A percentile compares a stretch with the other conserved stretches of the same genome.
These are phyloP conservation scores for Chymomyza fuscimana DNA, from an alignment of 2,888 invertebrate species.

Conservation along the genomic window DNA sequence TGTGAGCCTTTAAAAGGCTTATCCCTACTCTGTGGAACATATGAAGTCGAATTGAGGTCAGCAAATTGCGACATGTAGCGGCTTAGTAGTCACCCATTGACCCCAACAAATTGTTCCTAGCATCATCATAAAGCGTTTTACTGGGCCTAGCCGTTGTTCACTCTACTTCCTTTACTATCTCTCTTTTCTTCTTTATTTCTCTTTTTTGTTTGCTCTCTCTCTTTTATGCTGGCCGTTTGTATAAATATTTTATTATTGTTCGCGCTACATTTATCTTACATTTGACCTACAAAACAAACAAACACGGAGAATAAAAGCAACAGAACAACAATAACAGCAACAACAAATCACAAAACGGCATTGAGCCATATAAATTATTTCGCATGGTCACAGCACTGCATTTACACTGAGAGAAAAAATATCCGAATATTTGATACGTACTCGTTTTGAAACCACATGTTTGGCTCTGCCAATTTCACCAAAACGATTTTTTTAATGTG, in stretches of 20 bases:
- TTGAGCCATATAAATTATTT: background rate
- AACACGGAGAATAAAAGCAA: conserved; percentile 25
- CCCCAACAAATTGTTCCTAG: background rate
- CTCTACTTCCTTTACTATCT: background rate
- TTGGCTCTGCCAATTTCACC: no score
- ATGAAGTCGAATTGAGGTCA: background rate
- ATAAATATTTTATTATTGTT: conserved; percentile 35
- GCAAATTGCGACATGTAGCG: background rate
- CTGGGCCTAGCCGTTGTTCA: background rate
- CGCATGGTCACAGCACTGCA: background rate
- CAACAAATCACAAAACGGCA: background rate
- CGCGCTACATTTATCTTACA: conserved; percentile 39
- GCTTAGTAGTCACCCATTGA: background rate
- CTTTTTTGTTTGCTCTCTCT: background rate
- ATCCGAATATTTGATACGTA: no score
- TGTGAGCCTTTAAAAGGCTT: background rate
- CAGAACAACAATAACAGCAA: conserved; percentile 8
- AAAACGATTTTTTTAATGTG: no score
- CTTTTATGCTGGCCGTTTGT: background rate
- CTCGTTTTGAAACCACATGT: no score
- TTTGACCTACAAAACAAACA: conserved; percentile 31
- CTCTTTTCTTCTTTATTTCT: no score
- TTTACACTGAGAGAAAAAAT: background rate
- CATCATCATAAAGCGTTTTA: background rate
- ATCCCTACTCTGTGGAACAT: background rate